Conservation (phyloP, 2,888 invertebrate genomes). For the Agrotis puta region DNA sequence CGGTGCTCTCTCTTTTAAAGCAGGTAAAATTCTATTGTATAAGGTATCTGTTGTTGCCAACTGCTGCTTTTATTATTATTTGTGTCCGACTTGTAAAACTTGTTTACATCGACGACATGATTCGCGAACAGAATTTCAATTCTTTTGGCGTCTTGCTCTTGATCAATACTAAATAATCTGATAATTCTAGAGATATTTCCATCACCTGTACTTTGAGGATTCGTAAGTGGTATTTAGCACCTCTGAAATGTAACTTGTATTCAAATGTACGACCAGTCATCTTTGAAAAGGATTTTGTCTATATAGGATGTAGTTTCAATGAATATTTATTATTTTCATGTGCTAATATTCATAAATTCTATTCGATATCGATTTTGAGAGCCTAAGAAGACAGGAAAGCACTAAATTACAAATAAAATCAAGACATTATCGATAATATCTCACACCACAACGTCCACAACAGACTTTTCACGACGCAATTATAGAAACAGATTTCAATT, state of each 20-base stretch:
- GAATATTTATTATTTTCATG: background rate
- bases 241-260: conserved; percentile 6
- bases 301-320: background rate
- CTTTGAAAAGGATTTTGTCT: background rate
- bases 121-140: conserved; percentile 23
- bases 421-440: background rate
- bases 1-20: conserved; percentile 3
- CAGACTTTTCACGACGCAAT: background rate
- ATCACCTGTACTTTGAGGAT: background rate
- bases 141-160: conserved; percentile 6
- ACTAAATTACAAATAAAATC: background rate
- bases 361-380: background rate
- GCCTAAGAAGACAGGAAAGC: background rate
- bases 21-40: conserved; percentile 41
- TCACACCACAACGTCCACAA: too few relatives aligned
- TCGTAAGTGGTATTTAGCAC: background rate
- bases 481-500: background rate
- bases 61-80: conserved; percentile 33
- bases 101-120: conserved; percentile 20
- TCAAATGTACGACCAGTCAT: background rate
- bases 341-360: background rate
- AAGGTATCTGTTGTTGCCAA: conserved; percentile 26
- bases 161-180: background rate
- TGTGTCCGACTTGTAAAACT: conserved; percentile 11
- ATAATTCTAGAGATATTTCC: conserved; percentile 10